Evolutionary conservation across 1,140 invertebrate species (phyloP).

Genomic region (Caenorhabditis brenneri): DNA sequence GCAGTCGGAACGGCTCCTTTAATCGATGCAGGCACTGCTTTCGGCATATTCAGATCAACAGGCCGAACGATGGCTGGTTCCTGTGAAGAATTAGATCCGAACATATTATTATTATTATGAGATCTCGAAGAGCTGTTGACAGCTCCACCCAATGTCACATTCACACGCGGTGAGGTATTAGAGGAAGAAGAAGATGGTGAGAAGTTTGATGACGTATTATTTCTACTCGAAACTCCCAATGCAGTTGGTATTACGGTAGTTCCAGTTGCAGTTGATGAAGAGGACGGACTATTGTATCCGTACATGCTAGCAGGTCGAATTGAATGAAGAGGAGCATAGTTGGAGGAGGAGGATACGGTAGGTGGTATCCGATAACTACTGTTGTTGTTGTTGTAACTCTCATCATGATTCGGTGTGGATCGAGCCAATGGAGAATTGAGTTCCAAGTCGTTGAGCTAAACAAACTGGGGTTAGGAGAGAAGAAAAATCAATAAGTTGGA

Average conservation of each 20-base stretch:
- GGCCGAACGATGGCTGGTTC: slow-evolving; percentile 42
- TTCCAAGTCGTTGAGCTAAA: slow-evolving; percentile 21
- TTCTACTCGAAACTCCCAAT: not conserved
- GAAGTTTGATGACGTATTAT: not conserved
- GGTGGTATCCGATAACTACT: slow-evolving; percentile 22
- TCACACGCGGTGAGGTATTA: slow-evolving; percentile 24
- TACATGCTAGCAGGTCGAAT: slow-evolving; percentile 22
- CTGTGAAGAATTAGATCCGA: not conserved
- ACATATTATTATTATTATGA: not conserved
- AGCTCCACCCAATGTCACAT: slow-evolving; percentile 28
- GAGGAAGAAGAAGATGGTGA: not conserved
- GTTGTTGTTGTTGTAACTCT: not conserved
- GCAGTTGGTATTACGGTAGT: slow-evolving; percentile 12
- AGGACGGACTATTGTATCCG: not conserved
- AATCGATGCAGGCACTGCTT: slow-evolving; percentile 1
- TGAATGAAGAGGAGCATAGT: slow-evolving; percentile 24
- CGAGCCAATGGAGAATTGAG: not conserved
- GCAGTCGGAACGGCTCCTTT: slow-evolving; percentile 47
- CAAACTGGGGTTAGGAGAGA: not conserved
- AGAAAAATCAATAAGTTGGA: not conserved
- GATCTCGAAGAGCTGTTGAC: slow-evolving; percentile 14
- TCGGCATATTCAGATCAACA: slow-evolving; percentile 20
- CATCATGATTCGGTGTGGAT: not conserved
- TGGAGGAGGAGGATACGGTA: slow-evolving; percentile 3
- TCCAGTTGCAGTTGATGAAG: not conserved